These are phyloP conservation scores for Drosophila sucinea DNA, from an alignment of 1,140 invertebrate genomes.

Conservation along the genomic window DNA sequence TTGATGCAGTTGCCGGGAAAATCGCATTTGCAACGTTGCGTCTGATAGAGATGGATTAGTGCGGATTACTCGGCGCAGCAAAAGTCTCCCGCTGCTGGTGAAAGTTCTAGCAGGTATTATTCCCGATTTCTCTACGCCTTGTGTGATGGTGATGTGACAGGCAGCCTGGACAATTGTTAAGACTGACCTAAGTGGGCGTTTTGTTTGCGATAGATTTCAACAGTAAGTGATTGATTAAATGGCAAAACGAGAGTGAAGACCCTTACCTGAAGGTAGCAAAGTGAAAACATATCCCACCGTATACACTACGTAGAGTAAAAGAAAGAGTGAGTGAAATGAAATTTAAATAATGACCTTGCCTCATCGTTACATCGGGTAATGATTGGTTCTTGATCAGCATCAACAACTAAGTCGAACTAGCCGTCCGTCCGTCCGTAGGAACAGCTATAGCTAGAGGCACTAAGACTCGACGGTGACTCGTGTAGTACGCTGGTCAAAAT, in stretches of 20 bases:
- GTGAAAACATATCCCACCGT: too few relatives aligned
- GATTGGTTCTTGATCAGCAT: too few relatives aligned
- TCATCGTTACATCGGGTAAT: too few relatives aligned
- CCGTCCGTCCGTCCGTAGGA: too few relatives aligned
- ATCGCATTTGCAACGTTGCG: constrained; percentile 69
- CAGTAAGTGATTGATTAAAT: not conserved
- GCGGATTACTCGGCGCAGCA: constrained; percentile 45
- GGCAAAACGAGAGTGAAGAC: not conserved
- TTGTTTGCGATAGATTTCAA: constrained; percentile 18
- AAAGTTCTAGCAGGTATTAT: constrained; percentile 65
- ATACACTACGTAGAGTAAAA: too few relatives aligned
- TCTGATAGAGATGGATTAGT: constrained; percentile 73
- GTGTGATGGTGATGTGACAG: not conserved
- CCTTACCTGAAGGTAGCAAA: not conserved
- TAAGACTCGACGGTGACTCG: too few relatives aligned
- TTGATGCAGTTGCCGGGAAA: constrained; percentile 69
- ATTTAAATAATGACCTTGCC: too few relatives aligned
- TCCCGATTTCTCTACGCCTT: constrained; percentile 1
- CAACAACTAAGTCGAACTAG: too few relatives aligned
- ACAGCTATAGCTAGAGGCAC: too few relatives aligned
- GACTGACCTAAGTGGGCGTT: constrained; percentile 26
- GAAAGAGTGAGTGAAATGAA: too few relatives aligned
- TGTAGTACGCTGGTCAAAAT: too few relatives aligned
- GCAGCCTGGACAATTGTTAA: not conserved
- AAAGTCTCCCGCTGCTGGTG: constrained; percentile 16